phyloP scores from a whole-genome alignment of 1,140 invertebrate genomes.

The Meloidogyne chitwoodi region DNA sequence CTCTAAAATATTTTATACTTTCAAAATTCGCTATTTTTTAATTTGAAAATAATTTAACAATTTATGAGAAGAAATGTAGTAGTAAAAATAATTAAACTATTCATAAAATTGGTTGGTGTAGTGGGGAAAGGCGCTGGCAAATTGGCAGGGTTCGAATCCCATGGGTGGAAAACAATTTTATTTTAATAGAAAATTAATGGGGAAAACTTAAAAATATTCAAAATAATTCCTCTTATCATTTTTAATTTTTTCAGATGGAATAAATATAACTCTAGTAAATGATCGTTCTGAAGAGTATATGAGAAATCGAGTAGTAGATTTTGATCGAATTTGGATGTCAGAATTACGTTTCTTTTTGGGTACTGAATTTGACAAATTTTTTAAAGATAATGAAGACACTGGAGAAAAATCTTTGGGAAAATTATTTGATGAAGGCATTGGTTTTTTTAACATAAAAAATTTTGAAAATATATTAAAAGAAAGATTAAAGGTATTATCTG shows the following conservation, averaged over 20 bases:
- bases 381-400: background rate
- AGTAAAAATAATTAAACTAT: too few species aligned
- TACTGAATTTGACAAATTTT: conserved; percentile 17
- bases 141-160: too few species aligned
- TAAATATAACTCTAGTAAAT: conserved; percentile 10
- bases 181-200: too few species aligned
- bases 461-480: background rate
- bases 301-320: conserved; percentile 4
- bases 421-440: background rate
- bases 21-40: too few species aligned
- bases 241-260: background rate
- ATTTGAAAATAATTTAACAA: too few species aligned
- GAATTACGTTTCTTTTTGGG: conserved; percentile 17
- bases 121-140: too few species aligned
- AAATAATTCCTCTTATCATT: too few species aligned
- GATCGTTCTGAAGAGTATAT: conserved; percentile 16
- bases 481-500: background rate
- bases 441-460: background rate
- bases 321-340: conserved; percentile 7
- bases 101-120: too few species aligned
- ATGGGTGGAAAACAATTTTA: too few species aligned
- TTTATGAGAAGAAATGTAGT: too few species aligned
- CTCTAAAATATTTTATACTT: too few species aligned
- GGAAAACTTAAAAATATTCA: too few species aligned
- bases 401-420: background rate